A percentile compares a stretch with the other conserved stretches of the same genome.
These are phyloP conservation scores for Aphelinus certus DNA, from an alignment of 1,140 invertebrate genomes.

Conservation along the genomic window DNA sequence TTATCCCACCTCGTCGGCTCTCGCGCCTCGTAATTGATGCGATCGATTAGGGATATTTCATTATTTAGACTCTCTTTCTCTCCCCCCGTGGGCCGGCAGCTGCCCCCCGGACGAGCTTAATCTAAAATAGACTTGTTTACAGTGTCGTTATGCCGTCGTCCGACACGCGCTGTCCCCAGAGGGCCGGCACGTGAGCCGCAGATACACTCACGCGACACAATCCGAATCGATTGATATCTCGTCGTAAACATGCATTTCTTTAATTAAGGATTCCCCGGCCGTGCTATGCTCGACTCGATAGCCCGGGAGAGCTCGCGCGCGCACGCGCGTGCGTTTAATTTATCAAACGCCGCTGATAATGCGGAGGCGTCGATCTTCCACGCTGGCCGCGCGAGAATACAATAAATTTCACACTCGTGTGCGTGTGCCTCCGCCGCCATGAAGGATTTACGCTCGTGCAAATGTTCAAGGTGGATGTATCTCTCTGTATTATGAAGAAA, in stretches of 20 bases:
- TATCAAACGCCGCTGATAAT: neutral
- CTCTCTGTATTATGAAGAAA: too few relatives aligned
- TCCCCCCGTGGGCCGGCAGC: too few relatives aligned
- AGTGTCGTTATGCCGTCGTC: neutral
- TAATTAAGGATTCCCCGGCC: slow-evolving; percentile 24
- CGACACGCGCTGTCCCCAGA: neutral
- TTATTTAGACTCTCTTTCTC: neutral
- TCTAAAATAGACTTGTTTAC: slow-evolving; percentile 39
- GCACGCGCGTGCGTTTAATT: too few relatives aligned
- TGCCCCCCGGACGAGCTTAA: neutral
- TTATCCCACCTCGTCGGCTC: slow-evolving; percentile 5
- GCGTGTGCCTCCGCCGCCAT: too few relatives aligned
- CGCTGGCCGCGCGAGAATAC: too few relatives aligned
- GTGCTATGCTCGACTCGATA: neutral
- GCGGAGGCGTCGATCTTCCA: neutral
- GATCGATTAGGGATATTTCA: slow-evolving; percentile 24
- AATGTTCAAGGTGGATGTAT: too few relatives aligned
- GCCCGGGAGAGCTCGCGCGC: too few relatives aligned
- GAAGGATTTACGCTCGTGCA: too few relatives aligned
- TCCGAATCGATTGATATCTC: slow-evolving; percentile 7
- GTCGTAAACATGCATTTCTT: slow-evolving; percentile 2
- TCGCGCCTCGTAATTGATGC: slow-evolving; percentile 14
- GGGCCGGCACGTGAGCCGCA: neutral
- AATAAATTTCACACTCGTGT: too few relatives aligned
- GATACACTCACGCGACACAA: neutral